Evolutionary conservation across 2,888 invertebrate genomes (phyloP).

Genomic region (Philereme transversata): DNA sequence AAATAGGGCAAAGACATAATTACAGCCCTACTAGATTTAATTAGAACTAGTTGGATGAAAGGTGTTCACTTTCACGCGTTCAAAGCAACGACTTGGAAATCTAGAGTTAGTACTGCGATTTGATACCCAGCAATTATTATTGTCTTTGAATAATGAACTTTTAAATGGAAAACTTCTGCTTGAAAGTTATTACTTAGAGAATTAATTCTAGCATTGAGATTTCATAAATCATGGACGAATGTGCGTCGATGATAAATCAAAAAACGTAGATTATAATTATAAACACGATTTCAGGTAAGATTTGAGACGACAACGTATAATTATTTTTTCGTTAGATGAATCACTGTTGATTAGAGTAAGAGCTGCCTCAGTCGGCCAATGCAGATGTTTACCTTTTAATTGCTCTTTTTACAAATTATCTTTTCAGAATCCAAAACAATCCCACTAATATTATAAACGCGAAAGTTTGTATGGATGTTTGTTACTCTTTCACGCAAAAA

Average conservation of each 20-base stretch:
- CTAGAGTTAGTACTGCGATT: conserved; percentile 57
- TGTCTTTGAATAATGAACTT: conserved; percentile 46
- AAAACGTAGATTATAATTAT: conserved; percentile 73
- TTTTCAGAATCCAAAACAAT: conserved; percentile 58
- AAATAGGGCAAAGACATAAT: conserved; percentile 81
- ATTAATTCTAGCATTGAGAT: conserved; percentile 36
- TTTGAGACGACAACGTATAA: conserved; percentile 73
- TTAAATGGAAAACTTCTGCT: conserved; percentile 33
- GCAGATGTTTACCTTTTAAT: conserved; percentile 79
- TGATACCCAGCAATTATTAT: conserved; percentile 54
- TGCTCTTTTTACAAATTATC: conserved; percentile 65
- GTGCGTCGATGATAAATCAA: conserved; percentile 74
- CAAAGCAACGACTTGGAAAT: conserved; percentile 56
- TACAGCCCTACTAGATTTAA: conserved; percentile 65
- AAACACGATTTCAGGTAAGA: conserved; percentile 74
- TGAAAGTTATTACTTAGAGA: conserved; percentile 15
- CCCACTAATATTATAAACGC: too few species aligned
- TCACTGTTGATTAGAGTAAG: conserved; percentile 75
- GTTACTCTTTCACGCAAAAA: too few species aligned
- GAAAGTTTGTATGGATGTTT: too few species aligned
- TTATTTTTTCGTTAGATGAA: conserved; percentile 82
- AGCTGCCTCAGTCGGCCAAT: conserved; percentile 60
- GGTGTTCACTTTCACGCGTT: conserved; percentile 79
- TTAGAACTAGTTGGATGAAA: conserved; percentile 71
- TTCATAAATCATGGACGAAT: conserved; percentile 70